These are phyloP conservation scores for Castor canadensis DNA, from an alignment of 2,113 vertebrate genomes.

Conservation along the genomic window DNA sequence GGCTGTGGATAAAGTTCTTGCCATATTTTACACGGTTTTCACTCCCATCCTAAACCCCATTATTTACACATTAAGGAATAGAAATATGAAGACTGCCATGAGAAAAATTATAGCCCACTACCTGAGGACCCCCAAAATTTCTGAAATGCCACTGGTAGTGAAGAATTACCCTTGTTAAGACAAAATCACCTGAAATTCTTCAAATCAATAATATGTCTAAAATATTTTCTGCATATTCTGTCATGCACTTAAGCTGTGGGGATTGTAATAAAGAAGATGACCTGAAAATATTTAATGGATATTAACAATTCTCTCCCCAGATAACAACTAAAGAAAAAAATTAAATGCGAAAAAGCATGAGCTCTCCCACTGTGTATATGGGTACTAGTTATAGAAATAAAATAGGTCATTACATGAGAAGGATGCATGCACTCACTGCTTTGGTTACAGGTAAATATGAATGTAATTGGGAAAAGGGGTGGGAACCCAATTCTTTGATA, in stretches of 20 bases:
- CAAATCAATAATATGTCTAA: background rate
- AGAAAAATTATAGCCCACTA: slow-evolving; percentile 47
- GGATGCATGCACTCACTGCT: background rate
- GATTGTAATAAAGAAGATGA: background rate
- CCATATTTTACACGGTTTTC: slow-evolving; percentile 68
- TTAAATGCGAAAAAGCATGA: background rate
- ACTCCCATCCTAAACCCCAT: slow-evolving; percentile 64
- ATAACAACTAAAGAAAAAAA: background rate
- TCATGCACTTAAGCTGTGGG: background rate
- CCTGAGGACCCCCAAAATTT: background rate
- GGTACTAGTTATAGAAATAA: background rate
- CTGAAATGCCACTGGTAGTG: slow-evolving; percentile 8
- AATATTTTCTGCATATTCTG: background rate
- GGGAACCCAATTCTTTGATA: background rate
- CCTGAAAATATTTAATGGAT: background rate
- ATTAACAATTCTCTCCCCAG: background rate
- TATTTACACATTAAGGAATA: slow-evolving; percentile 68
- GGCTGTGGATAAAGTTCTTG: slow-evolving; percentile 64
- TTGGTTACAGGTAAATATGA: background rate
- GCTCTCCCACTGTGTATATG: background rate
- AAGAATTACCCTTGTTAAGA: slow-evolving; percentile 18
- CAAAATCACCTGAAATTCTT: background rate
- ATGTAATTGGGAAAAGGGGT: background rate
- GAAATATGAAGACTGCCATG: slow-evolving; percentile 61
- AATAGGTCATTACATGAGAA: background rate